Evolutionary conservation across 2,113 vertebrate species (phyloP).

Genomic region (Pomatorhinus ruficollis): DNA sequence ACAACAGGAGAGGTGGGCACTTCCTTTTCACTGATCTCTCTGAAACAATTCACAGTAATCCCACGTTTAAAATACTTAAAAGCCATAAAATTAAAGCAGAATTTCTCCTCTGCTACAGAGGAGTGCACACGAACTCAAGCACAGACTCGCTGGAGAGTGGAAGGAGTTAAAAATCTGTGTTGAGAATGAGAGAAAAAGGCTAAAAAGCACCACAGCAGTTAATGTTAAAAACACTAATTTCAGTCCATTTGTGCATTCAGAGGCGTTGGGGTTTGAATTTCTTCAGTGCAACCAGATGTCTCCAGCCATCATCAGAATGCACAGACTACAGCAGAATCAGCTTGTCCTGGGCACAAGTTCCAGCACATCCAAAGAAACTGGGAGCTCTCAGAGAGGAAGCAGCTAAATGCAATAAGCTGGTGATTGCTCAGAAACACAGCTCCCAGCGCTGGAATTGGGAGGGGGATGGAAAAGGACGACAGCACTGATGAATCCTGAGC

Average conservation of each 20-base stretch:
- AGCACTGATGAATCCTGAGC: background rate
- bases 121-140: background rate
- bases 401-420: background rate
- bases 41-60: background rate
- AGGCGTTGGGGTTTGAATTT: background rate
- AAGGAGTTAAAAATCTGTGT: background rate
- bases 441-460: accelerated
- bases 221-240: background rate
- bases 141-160: background rate
- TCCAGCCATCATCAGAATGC: background rate
- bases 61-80: background rate
- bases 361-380: background rate
- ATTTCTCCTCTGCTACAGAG: background rate
- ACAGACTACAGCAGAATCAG: background rate
- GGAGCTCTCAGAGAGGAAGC: background rate
- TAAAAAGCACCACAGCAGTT: background rate
- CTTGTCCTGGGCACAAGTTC: background rate
- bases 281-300: background rate
- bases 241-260: background rate
- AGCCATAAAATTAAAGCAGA: background rate
- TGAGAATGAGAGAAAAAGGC: background rate
- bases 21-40: background rate
- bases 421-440: background rate
- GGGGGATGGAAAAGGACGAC: background rate
- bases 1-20: background rate